Evolutionary conservation across 2,113 vertebrate genomes (phyloP), one percentile per base, ranked within the genome.

Genomic region (Patagioenas fasciata): DNA sequence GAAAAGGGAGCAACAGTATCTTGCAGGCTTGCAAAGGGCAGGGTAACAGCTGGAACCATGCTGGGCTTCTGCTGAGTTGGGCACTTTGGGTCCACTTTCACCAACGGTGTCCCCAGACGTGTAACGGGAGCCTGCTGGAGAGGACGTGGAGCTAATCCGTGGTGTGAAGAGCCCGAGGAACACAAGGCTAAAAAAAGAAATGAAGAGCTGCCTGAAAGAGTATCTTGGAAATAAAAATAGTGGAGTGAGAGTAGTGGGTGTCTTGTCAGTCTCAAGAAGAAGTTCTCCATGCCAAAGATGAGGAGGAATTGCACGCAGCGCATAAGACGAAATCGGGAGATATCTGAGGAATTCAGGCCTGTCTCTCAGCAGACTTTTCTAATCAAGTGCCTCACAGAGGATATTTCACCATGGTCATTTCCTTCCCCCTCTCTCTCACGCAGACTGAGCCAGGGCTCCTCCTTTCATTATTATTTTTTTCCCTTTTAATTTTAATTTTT

Each of bases 141-240:
- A 93, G 90, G 94, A 94, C 57, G 71, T 88, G 96, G 93, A 97
- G 89, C 85, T 95, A 96, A 97, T 96, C 89, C 91, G 64, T 67
- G 96, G 95, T 91, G 96, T 0, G 34, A 89, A 95, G 91, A 86
- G 92, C 95, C 95, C 90, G 96, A 97, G 97, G 91, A 96, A 96
- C 96, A 88, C 54, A 57, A 79, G 67, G 73, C 97, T 98, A 97
- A 97, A 98, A 97, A 97, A 97, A 97, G 97, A 96, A 96, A 95
- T 56, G 94, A 72, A 72, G 94, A 97, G 96, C 80, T 95, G 95
- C 96, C 93, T 93, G 96, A 97, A 97, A 98, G 97, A 97, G 84
- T 91, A 95, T 96, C 95, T 97, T 94, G 97, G 95, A 97, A 97
- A 98, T 97, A 98, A 98, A 98, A 98, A 96, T 97, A 97, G 97